Evolutionary conservation across 2,797 vertebrate genomes (phyloP).

Genomic region (Tachyglossus aculeatus): DNA sequence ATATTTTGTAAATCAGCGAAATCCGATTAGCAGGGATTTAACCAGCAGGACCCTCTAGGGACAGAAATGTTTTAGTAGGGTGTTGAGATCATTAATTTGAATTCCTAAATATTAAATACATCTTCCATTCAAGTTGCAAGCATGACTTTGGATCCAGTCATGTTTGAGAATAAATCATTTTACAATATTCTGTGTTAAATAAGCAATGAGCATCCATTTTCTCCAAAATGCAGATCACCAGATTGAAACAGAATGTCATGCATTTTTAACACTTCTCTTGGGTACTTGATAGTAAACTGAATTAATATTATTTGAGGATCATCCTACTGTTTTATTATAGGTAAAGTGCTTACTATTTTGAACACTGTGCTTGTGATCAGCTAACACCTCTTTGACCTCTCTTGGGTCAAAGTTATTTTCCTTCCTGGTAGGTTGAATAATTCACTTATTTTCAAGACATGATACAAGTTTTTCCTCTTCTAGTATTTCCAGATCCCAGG

Average conservation of each 20-base stretch:
- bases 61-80: slow-evolving; percentile 32
- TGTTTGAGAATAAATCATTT: not conserved
- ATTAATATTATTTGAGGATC: not conserved
- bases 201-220: not conserved
- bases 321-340: not conserved
- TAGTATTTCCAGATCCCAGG: too few relatives aligned
- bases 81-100: slow-evolving; percentile 41
- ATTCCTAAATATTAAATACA: slow-evolving; percentile 29
- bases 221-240: not conserved
- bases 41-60: slow-evolving; percentile 14
- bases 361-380: too few relatives aligned
- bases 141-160: not conserved
- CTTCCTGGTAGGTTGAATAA: too few relatives aligned
- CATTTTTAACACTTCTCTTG: not conserved
- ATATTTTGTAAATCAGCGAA: slow-evolving; percentile 29
- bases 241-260: not conserved
- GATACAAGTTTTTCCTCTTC: too few relatives aligned
- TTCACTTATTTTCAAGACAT: too few relatives aligned
- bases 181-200: slow-evolving; percentile 8
- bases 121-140: too few relatives aligned
- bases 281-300: not conserved
- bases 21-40: too few relatives aligned
- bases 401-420: too few relatives aligned
- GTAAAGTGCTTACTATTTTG: not conserved
- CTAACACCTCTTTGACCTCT: too few relatives aligned